Evolutionary conservation across 2,888 invertebrate genomes (phyloP).

Genomic region (Bombyx huttoni): DNA sequence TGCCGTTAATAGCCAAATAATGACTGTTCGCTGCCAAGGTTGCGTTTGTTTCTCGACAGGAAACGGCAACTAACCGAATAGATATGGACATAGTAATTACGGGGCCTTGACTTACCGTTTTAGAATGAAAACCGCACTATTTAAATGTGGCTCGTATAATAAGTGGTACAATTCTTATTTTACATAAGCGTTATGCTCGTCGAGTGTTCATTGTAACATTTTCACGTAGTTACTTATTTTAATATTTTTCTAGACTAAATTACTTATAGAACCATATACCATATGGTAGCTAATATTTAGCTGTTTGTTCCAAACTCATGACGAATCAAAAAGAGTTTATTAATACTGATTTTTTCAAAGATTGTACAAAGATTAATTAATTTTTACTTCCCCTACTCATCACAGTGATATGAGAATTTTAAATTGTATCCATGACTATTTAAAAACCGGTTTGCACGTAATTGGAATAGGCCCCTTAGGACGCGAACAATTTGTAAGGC

Average conservation of each 20-base stretch:
- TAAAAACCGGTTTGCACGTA: no score
- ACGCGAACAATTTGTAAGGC: no score
- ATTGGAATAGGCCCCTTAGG: no score
- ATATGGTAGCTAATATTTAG: not conserved
- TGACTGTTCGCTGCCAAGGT: constrained; percentile 60
- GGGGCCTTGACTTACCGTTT: constrained; percentile 67
- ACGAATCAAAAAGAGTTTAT: constrained; percentile 1
- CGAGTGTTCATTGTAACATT: not conserved
- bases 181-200: not conserved
- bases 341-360: not conserved
- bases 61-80: constrained; percentile 58
- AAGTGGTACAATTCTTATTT: constrained; percentile 9
- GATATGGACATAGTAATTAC: constrained; percentile 64
- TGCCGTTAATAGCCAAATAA: constrained; percentile 60
- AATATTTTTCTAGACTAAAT: not conserved
- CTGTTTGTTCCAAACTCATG: not conserved
- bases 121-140: constrained; percentile 56
- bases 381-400: no score
- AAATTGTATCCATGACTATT: no score
- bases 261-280: not conserved
- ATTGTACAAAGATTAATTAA: no score
- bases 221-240: not conserved
- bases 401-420: no score
- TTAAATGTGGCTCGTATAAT: constrained; percentile 34
- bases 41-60: constrained; percentile 52